These are phyloP conservation scores for Chloroceryle inda DNA, from an alignment of 2,797 vertebrate genomes.

Conservation along the genomic window DNA sequence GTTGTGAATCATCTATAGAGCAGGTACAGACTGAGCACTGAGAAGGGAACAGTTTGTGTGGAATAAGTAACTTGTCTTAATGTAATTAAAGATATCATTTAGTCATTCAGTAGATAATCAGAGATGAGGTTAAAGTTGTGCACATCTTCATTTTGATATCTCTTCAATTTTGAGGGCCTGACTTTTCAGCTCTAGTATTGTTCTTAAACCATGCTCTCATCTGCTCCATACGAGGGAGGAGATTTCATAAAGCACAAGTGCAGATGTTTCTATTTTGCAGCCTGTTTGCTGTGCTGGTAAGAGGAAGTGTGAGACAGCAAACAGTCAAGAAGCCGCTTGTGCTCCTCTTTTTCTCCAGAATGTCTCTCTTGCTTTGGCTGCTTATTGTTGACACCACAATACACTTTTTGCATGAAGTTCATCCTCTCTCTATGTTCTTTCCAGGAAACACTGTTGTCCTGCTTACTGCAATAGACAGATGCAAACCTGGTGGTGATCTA, in stretches of 20 bases:
- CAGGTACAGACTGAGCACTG: neutral
- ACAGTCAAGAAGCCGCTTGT: neutral
- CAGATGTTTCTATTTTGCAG: neutral
- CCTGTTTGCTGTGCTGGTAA: neutral
- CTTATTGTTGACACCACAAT: neutral
- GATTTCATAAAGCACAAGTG: neutral
- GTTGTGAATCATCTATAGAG: neutral
- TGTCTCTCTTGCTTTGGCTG: neutral
- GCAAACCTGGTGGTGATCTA: neutral
- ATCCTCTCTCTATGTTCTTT: neutral
- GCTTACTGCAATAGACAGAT: neutral
- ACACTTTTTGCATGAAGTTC: neutral
- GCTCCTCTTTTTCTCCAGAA: neutral
- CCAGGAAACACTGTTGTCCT: neutral
- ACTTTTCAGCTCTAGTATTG: neutral
- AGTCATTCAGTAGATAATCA: neutral
- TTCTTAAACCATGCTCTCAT: neutral
- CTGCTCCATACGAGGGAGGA: rapidly evolving
- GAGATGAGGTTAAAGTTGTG: neutral
- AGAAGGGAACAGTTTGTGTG: neutral
- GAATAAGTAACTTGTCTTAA: neutral
- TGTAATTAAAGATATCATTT: neutral
- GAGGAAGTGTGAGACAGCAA: neutral
- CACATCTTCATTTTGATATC: neutral
- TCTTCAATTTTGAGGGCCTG: neutral